Evolutionary conservation across 1,140 invertebrate species (phyloP), one percentile per base, ranked within the genome.

Genomic region (Penaeus chinensis): DNA sequence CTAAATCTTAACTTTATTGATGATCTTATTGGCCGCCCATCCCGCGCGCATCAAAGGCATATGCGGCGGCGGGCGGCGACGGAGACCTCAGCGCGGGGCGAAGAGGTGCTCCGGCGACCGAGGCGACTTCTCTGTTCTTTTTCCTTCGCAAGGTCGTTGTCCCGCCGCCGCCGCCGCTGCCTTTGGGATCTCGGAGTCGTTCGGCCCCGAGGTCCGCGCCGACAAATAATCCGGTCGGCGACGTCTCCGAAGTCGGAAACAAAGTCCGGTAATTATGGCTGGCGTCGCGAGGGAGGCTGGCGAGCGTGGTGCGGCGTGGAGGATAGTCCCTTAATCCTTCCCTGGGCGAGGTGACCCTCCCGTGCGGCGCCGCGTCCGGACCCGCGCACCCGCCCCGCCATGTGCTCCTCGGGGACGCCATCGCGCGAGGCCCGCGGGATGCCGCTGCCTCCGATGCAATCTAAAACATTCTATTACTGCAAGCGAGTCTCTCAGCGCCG

Each of bases 1-100:
- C 71, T 74, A 74, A 74, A 74, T 74, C 71, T 74, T 32, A 74
- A 74, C 71, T 74, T 74, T 74, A 74, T 74, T 74, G 71, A 74
- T 74, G 71, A 74, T 74, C 71, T 74, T 74, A 74, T 74, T 74
- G 71, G 71, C 71, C n/a, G 71, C 18, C 27, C 27, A 74, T n/a
- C 24, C 42, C 24, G 27, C 71, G 71, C n/a, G 27, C 71, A 74
- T 32, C 27, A 37, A 74, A 19, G 71, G 71, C 71, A 74, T 74
- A 74, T 32, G 19, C 71, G 7, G 22, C 71, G 71, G 42, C 24
- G 24, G 42, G 24, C 24, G 16, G 71, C 71, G 71, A 71, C n/a
- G 18, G 20, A 2, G 20, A 5, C 19, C 71, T 37, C 13, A 0
- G 71, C n/a, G 54, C 16, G 54, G 16, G 11, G 16, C 54, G 54